phyloP scores from a whole-genome alignment of 2,113 vertebrate species.

The Stercorarius parasiticus region DNA sequence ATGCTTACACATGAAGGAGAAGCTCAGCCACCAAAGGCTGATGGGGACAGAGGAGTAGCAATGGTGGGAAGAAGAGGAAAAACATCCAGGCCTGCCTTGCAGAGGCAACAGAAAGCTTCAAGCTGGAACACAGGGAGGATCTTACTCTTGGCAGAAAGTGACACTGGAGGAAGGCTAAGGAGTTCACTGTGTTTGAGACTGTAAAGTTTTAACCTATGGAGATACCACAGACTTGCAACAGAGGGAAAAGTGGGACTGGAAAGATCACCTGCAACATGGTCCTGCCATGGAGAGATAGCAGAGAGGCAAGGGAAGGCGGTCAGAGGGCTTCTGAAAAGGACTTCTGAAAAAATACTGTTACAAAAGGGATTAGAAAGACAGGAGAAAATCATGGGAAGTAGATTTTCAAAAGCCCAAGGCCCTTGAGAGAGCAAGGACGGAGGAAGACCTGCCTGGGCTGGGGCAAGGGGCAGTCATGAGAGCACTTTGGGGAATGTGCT shows the following conservation, averaged over 20 bases:
- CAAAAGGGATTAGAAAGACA: background rate
- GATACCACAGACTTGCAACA: background rate
- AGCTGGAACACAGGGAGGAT: background rate
- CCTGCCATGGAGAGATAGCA: background rate
- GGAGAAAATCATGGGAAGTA: background rate
- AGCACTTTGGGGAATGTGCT: background rate
- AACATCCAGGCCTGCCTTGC: background rate
- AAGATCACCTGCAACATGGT: background rate
- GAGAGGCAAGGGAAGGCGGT: background rate
- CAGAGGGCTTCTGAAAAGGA: background rate
- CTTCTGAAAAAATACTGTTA: background rate
- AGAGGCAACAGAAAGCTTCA: background rate
- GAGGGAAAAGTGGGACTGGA: background rate
- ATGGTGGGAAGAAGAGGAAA: background rate
- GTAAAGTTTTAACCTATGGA: background rate
- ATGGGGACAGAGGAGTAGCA: background rate
- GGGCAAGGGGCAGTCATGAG: background rate
- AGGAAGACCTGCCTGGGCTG: background rate
- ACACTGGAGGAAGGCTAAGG: background rate
- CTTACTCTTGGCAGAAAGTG: background rate
- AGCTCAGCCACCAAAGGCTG: background rate
- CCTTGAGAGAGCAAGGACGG: background rate
- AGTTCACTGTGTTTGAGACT: background rate
- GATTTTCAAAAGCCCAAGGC: background rate
- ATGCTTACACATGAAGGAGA: accelerated